Conservation (phyloP, 2,113 vertebrate genomes). For the Gobius niger region DNA sequence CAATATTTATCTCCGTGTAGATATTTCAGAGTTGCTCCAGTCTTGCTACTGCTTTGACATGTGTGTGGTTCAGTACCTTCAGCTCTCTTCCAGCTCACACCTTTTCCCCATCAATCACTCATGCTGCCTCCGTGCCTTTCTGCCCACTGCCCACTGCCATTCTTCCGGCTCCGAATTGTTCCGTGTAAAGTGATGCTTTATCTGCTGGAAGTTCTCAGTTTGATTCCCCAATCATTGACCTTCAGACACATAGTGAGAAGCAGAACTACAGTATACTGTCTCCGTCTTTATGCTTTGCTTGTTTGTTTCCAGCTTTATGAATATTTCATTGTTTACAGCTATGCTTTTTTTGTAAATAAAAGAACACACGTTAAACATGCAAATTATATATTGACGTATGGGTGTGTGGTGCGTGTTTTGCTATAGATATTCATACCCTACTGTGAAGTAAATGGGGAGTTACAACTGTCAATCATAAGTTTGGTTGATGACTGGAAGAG, state of each 20-base stretch:
- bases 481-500: too few relatives aligned
- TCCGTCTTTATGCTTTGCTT: neutral
- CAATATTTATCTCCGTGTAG: neutral
- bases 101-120: conserved; percentile 3
- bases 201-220: conserved; percentile 3
- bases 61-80: neutral
- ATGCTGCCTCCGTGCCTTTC: neutral
- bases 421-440: too few relatives aligned
- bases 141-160: neutral
- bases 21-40: neutral
- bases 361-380: too few relatives aligned
- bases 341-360: too few relatives aligned
- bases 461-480: too few relatives aligned
- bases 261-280: neutral
- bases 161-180: neutral
- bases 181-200: neutral
- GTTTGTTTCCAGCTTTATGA: neutral
- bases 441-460: too few relatives aligned
- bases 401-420: too few relatives aligned
- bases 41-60: neutral
- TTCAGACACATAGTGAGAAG: neutral
- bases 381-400: too few relatives aligned
- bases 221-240: conserved; percentile 1
- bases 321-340: neutral
- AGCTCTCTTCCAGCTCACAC: neutral